Conservation (phyloP, 2,888 invertebrate genomes). For the Cheilosia vulpina region DNA sequence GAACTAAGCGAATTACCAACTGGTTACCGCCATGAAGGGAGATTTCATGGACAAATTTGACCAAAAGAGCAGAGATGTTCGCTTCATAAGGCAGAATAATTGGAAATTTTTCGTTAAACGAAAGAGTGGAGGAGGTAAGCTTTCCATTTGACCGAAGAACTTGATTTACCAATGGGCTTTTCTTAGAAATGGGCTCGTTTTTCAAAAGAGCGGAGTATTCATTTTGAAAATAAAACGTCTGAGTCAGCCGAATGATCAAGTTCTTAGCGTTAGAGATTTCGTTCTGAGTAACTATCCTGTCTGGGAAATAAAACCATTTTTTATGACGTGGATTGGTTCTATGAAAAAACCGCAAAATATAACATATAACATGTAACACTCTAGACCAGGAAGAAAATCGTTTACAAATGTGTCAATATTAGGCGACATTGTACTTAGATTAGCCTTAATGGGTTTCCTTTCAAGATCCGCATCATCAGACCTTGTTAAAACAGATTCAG, state of each 20-base stretch:
- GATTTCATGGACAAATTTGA: background rate
- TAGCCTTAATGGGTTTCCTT: background rate
- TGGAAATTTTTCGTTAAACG: slow-evolving; percentile 9
- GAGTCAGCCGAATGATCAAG: background rate
- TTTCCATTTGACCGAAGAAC: slow-evolving; percentile 15
- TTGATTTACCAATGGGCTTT: background rate
- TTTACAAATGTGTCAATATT: slow-evolving; percentile 1
- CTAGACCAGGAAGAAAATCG: slow-evolving; percentile 16
- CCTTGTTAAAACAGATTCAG: background rate
- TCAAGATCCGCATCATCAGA: background rate
- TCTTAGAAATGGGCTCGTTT: background rate
- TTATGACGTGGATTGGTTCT: background rate
- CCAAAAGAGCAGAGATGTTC: background rate
- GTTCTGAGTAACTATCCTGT: background rate
- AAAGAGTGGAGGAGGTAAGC: slow-evolving; percentile 4
- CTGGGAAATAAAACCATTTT: background rate
- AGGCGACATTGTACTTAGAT: background rate
- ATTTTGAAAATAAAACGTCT: background rate
- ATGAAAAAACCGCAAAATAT: slow-evolving; percentile 10
- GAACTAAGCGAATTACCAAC: slow-evolving; percentile 1
- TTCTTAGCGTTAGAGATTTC: background rate
- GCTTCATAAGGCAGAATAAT: slow-evolving; percentile 20
- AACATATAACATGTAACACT: background rate
- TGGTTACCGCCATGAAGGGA: slow-evolving; percentile 16
- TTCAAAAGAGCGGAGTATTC: background rate